A percentile compares a stretch with the other conserved stretches of the same genome.
phyloP scores from a whole-genome alignment of 2,888 invertebrate genomes.

The Eurois occulta region DNA sequence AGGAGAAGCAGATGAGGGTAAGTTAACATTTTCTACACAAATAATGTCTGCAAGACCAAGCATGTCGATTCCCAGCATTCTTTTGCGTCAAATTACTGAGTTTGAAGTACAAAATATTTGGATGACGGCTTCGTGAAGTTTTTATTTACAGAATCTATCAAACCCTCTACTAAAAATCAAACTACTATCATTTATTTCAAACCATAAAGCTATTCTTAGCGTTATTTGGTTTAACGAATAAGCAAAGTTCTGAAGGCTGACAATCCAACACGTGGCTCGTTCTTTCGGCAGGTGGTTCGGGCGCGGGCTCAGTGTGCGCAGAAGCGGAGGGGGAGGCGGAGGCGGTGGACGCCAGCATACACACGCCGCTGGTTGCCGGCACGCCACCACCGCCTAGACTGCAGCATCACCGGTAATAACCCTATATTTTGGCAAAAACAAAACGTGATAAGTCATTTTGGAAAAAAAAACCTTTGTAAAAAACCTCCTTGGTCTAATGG shows the following conservation, averaged over 20 bases:
- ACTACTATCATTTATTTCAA: neutral
- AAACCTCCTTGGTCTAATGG: neutral
- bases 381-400: conserved; percentile 78
- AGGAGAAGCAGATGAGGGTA: conserved; percentile 88
- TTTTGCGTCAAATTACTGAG: neutral
- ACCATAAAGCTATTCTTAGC: neutral
- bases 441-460: neutral
- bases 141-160: neutral
- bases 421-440: neutral
- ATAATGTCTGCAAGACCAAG: neutral
- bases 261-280: neutral
- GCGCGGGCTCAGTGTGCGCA: conserved; percentile 76
- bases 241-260: neutral
- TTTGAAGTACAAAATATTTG: neutral
- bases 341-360: conserved; percentile 87
- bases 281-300: conserved; percentile 74
- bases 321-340: conserved; percentile 82
- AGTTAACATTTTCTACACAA: neutral
- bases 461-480: neutral
- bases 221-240: neutral
- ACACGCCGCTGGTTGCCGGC: conserved; percentile 87
- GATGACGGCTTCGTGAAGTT: neutral
- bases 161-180: neutral
- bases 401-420: conserved; percentile 81
- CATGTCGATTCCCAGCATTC: neutral